A percentile compares a stretch with the other conserved stretches of the same genome.
phyloP scores from a whole-genome alignment of 2,113 vertebrate species.

The Caranx ignobilis region DNA sequence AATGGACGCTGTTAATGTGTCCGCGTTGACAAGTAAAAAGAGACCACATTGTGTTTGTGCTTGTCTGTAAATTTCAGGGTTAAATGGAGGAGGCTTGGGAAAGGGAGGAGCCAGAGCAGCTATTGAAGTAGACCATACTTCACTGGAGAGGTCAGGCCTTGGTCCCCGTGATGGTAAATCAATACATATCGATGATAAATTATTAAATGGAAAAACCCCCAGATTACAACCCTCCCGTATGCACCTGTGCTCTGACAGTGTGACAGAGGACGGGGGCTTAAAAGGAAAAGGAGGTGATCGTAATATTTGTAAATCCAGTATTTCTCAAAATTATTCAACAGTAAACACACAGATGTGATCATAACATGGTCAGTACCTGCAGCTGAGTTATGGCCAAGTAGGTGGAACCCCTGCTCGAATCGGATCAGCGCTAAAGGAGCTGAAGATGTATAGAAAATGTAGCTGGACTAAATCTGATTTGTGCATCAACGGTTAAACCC shows the following conservation, averaged over 20 bases:
- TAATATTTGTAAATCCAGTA: not conserved
- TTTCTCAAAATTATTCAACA: not conserved
- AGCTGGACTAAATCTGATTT: not conserved
- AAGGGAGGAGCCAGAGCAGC: conserved; percentile 19
- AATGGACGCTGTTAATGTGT: conserved; percentile 18
- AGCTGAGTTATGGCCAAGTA: no score
- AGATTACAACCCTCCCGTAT: conserved; percentile 21
- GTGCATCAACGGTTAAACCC: conserved; percentile 51
- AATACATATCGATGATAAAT: conserved; percentile 69
- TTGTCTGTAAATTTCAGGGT: conserved; percentile 54
- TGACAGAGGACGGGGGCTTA: not conserved
- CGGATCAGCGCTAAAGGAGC: not conserved
- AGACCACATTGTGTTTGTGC: conserved; percentile 13
- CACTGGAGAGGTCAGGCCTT: conserved; percentile 57
- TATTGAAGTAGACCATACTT: conserved; percentile 57
- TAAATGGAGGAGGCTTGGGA: conserved; percentile 30
- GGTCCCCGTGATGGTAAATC: conserved; percentile 64
- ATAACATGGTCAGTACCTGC: not conserved
- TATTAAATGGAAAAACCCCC: conserved; percentile 49
- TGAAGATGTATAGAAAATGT: not conserved
- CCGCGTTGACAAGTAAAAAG: conserved; percentile 36
- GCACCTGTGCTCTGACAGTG: not conserved
- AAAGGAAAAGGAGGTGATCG: not conserved
- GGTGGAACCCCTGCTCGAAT: not conserved
- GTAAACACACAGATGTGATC: not conserved